Evolutionary conservation across 2,113 vertebrate genomes (phyloP).

Genomic region (Tychaedon coryphoeus): DNA sequence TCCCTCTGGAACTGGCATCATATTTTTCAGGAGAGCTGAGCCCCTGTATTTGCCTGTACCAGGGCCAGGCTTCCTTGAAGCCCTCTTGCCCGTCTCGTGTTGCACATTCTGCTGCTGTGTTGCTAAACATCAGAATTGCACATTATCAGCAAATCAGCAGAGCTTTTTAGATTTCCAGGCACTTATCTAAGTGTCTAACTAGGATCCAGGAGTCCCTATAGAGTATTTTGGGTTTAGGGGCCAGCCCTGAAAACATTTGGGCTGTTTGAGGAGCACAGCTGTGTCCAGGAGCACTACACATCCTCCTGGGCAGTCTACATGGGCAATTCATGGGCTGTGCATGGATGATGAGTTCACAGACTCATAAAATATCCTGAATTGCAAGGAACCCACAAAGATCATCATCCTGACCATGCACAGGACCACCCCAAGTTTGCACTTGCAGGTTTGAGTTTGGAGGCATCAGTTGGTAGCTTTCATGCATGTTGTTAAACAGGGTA

Average conservation of each 20-base stretch:
- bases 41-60: not conserved
- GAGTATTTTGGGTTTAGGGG: not conserved
- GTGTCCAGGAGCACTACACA: not conserved
- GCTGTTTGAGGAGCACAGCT: not conserved
- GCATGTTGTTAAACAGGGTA: not conserved
- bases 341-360: not conserved
- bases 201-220: not conserved
- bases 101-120: not conserved
- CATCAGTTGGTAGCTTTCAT: not conserved
- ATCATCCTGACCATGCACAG: not conserved
- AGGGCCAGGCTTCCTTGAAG: not conserved
- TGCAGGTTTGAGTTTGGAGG: not conserved
- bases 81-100: not conserved
- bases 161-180: not conserved
- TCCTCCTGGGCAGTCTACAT: not conserved
- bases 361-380: not conserved
- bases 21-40: not conserved
- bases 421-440: not conserved
- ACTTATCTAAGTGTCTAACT: not conserved
- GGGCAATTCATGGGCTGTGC: fast-evolving
- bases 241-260: not conserved
- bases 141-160: not conserved
- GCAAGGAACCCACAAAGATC: not conserved
- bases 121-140: not conserved
- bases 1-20: not conserved